A percentile compares a stretch with the other conserved stretches of the same genome.
phyloP scores from a whole-genome alignment of 2,797 vertebrate species.

The Myoxocephalus aenaeus region DNA sequence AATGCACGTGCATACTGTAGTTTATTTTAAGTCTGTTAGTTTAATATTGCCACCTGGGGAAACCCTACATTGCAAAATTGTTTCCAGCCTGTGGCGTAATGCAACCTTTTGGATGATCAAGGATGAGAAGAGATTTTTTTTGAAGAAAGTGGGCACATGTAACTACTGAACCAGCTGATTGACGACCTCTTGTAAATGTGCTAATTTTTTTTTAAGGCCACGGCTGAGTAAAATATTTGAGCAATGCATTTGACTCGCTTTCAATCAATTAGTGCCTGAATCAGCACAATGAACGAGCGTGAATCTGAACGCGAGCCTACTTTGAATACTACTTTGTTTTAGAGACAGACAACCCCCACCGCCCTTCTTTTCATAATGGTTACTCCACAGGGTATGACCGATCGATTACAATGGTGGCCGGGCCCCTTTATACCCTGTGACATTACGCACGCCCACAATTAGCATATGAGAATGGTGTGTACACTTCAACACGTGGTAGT shows the following conservation, averaged over 20 bases:
- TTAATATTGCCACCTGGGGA: neutral
- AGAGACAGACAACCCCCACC: neutral
- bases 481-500: slow-evolving; percentile 29
- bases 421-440: slow-evolving; percentile 23
- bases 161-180: slow-evolving; percentile 2
- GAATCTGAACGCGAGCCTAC: slow-evolving; percentile 19
- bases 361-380: neutral
- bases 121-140: no score
- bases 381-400: slow-evolving; percentile 4
- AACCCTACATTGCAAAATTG: neutral
- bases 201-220: neutral
- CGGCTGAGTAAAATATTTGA: slow-evolving; percentile 14
- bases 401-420: slow-evolving; percentile 27
- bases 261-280: neutral
- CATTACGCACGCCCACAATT: slow-evolving; percentile 36
- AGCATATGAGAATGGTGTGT: slow-evolving; percentile 37
- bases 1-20: neutral
- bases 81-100: neutral
- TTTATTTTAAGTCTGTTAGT: neutral
- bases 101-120: slow-evolving; percentile 12
- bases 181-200: neutral
- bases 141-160: slow-evolving; percentile 1
- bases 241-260: neutral
- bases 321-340: slow-evolving; percentile 33
- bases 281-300: neutral